Evolutionary conservation across 1,140 invertebrate species (phyloP).

Genomic region (Drosophila nasuta): DNA sequence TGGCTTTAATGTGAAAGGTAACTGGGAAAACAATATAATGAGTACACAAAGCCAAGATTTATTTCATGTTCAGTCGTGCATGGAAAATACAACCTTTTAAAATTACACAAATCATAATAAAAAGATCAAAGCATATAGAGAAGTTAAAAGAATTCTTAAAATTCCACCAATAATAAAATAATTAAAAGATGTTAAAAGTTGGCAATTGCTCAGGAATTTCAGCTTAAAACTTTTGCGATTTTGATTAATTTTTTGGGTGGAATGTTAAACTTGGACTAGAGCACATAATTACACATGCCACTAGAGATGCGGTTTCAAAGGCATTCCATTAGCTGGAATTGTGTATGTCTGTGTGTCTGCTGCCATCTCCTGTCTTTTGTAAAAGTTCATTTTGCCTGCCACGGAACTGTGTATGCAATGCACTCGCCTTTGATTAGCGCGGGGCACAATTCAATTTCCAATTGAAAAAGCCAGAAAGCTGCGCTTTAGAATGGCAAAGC

Average conservation of each 20-base stretch:
- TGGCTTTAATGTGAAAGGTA: not conserved
- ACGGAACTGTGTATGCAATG: not conserved
- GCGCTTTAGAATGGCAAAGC: too few relatives aligned
- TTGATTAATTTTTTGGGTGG: not conserved
- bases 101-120: not conserved
- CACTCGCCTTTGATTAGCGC: slow-evolving; percentile 34
- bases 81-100: not conserved
- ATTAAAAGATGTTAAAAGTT: too few relatives aligned
- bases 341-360: too few relatives aligned
- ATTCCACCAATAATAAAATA: too few relatives aligned
- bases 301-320: slow-evolving; percentile 8
- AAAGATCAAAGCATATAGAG: not conserved
- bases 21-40: not conserved
- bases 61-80: not conserved
- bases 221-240: not conserved
- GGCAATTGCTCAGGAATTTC: not conserved
- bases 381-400: slow-evolving; percentile 6
- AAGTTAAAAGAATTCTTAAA: too few relatives aligned
- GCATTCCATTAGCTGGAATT: slow-evolving; percentile 25
- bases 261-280: slow-evolving; percentile 2
- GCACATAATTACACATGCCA: slow-evolving; percentile 3
- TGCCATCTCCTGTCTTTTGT: slow-evolving; percentile 4
- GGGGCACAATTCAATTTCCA: slow-evolving; percentile 39
- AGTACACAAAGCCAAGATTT: not conserved
- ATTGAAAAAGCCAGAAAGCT: slow-evolving; percentile 20